Conservation (phyloP, 2,888 invertebrate genomes). For the Cosmia trapezina region DNA sequence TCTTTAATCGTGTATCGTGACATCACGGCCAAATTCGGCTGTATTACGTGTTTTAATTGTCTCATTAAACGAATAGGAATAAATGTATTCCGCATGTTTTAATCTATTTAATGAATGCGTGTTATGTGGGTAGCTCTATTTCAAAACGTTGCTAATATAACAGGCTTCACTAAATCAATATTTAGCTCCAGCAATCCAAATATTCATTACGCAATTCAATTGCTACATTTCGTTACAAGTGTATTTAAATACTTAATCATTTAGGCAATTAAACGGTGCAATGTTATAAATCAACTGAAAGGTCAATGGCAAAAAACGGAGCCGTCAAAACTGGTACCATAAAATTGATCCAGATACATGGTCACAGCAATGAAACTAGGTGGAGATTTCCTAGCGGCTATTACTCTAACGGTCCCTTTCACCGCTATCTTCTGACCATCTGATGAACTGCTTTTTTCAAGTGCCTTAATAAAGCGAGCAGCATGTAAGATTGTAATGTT, state of each 20-base stretch:
- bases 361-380: slow-evolving; percentile 73
- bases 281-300: slow-evolving; percentile 72
- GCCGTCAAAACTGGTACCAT: slow-evolving; percentile 74
- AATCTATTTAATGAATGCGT: slow-evolving; percentile 59
- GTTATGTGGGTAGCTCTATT: slow-evolving; percentile 23
- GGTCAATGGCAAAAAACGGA: slow-evolving; percentile 74
- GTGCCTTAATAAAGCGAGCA: slow-evolving; percentile 88
- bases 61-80: slow-evolving; percentile 72
- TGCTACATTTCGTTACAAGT: slow-evolving; percentile 53
- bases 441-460: slow-evolving; percentile 86
- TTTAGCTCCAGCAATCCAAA: slow-evolving; percentile 33
- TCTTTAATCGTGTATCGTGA: slow-evolving; percentile 55
- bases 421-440: slow-evolving; percentile 90
- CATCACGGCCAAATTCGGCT: slow-evolving; percentile 63
- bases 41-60: slow-evolving; percentile 71
- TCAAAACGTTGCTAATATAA: slow-evolving; percentile 19
- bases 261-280: slow-evolving; percentile 64
- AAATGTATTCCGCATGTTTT: slow-evolving; percentile 72
- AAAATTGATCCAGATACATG: slow-evolving; percentile 77
- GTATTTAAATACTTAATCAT: slow-evolving; percentile 63
- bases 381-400: slow-evolving; percentile 84
- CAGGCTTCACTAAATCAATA: slow-evolving; percentile 50
- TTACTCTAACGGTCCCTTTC: slow-evolving; percentile 89
- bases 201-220: slow-evolving; percentile 60
- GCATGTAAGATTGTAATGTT: slow-evolving; percentile 89